Base-by-base conservation (phyloP, 2,113 vertebrate species). In the Drymodes brunneopygia region DNA sequence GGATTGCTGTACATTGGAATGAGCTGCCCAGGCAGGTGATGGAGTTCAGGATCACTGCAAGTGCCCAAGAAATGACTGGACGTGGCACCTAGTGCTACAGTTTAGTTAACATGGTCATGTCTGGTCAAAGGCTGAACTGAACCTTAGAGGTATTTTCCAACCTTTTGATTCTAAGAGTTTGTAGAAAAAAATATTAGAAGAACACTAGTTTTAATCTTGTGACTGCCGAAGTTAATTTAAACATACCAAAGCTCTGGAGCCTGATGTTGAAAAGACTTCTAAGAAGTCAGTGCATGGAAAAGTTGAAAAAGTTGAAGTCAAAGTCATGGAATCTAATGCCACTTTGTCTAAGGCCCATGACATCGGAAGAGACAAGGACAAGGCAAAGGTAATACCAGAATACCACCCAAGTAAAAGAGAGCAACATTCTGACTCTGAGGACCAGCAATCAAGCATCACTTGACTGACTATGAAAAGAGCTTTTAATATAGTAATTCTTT, bases 31-130 rank as follows among this genome's bases (percentile, higher is more conserved):
- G n/a, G 4, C 23, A 51, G 36, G 10, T 11, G 28, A 44, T 9
- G 2, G 31, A 50, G 53, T 8, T 31, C 14, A 64, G 0, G 0
- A 44, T 4, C 5, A 1, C 50, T 44, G 0, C 12, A 65, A 65
- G 36, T 10, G 18, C 19, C 33, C 50, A 81, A 51, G 35, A 88
- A 58, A 50, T 14, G 1, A 65, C 36, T 33, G 27, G 19, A 81
- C 6, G 9, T 14, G 5, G 51, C 42, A 57, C 11, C 56, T 21
- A 22, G 4, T 12, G 14, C 42, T 40, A 21, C 15, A 21, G 9
- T 31, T 64, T 15, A 80, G 50, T 9, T 72, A 25, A 44, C 22
- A 12, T 4, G 3, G 35, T 65, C 3, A 6, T 13, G 12, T 44
- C 53, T 44, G 8, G 15, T 22, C 25, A 23, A 72, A 50, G 27